A percentile compares a stretch with the other conserved stretches of the same genome.
phyloP scores from a whole-genome alignment of 2,113 vertebrate species.

The Cinclus mexicanus region DNA sequence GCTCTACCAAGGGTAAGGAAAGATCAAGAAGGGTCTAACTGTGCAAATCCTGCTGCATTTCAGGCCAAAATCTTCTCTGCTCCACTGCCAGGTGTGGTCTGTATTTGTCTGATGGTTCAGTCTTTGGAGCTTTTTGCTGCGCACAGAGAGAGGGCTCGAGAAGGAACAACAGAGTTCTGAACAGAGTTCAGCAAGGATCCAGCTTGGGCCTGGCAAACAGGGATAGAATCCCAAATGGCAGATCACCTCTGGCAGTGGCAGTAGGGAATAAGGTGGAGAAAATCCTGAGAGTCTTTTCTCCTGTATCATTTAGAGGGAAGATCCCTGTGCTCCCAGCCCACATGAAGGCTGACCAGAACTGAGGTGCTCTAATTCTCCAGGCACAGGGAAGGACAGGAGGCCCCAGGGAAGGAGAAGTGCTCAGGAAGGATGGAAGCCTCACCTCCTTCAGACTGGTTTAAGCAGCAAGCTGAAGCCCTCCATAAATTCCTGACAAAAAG shows the following conservation, averaged over 20 bases:
- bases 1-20: not conserved
- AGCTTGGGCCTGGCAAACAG: not conserved
- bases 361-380: not conserved
- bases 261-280: not conserved
- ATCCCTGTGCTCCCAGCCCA: not conserved
- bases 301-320: not conserved
- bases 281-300: not conserved
- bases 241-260: not conserved
- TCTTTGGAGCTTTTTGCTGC: not conserved
- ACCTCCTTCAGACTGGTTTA: not conserved
- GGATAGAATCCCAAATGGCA: not conserved
- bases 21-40: not conserved
- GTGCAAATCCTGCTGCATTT: not conserved
- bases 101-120: not conserved
- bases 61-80: not conserved
- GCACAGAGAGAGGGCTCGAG: rapidly evolving
- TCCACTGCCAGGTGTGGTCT: not conserved
- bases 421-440: constrained; percentile 16
- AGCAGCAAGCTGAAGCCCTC: not conserved
- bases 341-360: not conserved
- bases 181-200: not conserved
- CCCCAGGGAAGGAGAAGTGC: not conserved
- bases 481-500: not conserved
- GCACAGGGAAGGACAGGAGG: not conserved
- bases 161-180: not conserved